Base-by-base conservation (phyloP, 1,140 invertebrate species). In the Hylaeus anthracinus region DNA sequence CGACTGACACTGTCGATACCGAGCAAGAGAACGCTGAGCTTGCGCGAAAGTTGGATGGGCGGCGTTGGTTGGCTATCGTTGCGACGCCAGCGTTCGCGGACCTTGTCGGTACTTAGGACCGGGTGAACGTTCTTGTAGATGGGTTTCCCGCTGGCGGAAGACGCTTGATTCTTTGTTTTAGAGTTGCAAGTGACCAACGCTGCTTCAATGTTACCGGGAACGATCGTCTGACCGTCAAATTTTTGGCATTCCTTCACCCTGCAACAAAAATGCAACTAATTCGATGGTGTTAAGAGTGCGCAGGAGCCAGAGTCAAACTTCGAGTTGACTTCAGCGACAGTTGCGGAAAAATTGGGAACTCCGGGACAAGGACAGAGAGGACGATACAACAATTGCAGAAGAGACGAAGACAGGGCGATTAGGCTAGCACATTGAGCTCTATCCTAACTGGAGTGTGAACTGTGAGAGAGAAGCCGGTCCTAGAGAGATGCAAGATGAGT, bases 1-100 rank as follows among this genome's bases (percentile, higher is more conserved):
- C 96, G 94, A 0, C 97, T 98, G 53, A 98, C 95, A 45, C 96
- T 97, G 88, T 98, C 97, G 67, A 98, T 95, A 10, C 97, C 97
- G 9, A 98, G 88, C 78, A 97, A 92, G 1, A 98, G 91, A 15
- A 98, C 94, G 89, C 95, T 96, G 82, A 95, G 92, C 72, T 94
- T 90, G 56, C 91, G 81, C 84, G 88, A 88, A 48, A 82, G 84
- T 9, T 65, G 0, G 6, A 0, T 1, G 9, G 41, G 64, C 78
- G 1, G 15, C 72, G 43, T 58, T 39, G 79, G 67, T 26, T 53
- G 48, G 51, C 9, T 72, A 0, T 2, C 56, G 48, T 58, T 37
- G 39, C 39, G 26, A 5, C 1, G 60, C 64, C 90, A 72, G 41
- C 90, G 89, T 76, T 92, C 86, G 88, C 88, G 84, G 81, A 94